Percentiles rank a stretch among this genome's conserved stretches.
Evolutionary conservation across 2,888 invertebrate species (phyloP).

Genomic region (Papilio gigon): DNA sequence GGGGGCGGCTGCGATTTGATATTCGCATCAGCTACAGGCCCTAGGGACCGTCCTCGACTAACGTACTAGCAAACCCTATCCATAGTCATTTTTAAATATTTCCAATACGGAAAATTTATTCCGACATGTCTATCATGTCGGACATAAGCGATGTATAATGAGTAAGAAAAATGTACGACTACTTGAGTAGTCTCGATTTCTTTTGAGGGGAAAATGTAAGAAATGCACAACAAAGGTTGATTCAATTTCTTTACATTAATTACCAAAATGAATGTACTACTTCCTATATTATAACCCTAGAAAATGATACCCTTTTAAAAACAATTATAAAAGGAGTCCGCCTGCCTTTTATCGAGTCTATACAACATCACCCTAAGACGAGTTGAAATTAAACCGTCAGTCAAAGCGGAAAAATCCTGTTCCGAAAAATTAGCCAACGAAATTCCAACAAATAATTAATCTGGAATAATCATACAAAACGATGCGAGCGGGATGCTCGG

Average conservation of each 20-base stretch:
- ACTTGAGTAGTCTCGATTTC: background rate
- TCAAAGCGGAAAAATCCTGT: constrained; percentile 80
- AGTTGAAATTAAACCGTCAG: constrained; percentile 80
- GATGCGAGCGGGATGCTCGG: constrained; percentile 78
- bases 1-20: constrained; percentile 78
- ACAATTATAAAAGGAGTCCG: constrained; percentile 20
- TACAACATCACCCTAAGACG: constrained; percentile 60
- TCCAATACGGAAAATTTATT: constrained; percentile 61
- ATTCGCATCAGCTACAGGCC: constrained; percentile 73
- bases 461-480: constrained; percentile 83
- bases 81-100: constrained; percentile 66
- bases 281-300: constrained; percentile 1
- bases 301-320: constrained; percentile 21
- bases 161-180: constrained; percentile 5
- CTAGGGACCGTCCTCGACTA: constrained; percentile 70
- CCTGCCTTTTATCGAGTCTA: constrained; percentile 20
- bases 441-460: constrained; percentile 83
- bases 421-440: constrained; percentile 81
- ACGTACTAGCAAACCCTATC: constrained; percentile 66
- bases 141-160: constrained; percentile 38
- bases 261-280: background rate
- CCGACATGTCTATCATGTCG: constrained; percentile 55
- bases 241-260: background rate
- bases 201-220: background rate
- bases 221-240: background rate